Base-by-base conservation (phyloP, 2,113 vertebrate genomes). In the Chinchilla lanigera region DNA sequence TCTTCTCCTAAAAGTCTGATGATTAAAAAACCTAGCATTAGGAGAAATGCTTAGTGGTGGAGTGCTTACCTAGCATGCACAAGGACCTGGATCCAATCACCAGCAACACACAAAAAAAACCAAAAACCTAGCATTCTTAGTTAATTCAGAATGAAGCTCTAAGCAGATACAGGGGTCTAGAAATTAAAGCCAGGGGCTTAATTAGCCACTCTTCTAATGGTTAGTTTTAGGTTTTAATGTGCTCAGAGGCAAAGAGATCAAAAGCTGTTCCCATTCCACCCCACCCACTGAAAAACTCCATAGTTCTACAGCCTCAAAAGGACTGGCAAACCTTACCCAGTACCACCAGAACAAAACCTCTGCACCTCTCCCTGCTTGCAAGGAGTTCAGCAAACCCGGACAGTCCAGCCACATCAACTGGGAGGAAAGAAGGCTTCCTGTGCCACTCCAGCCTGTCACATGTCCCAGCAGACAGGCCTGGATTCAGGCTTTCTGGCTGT, bases 171-270 rank as follows among this genome's bases (percentile, higher is more conserved):
- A 28, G 2, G 16, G 19, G 54, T 33, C 35, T 75, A 87, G 67
- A 96, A 90, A 90, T 93, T 60, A 88, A 93, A 61, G 4, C 24
- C 44, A 89, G 35, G 86, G 56, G 61, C 5, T 90, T 80, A 44
- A 69, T 77, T 60, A 60, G n/a, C 20, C 13, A 47, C 33, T 86
- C 44, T 90, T 83, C 35, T 63, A 60, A 33, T 35, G 71, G 19
- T 63, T 94, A 52, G 88, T 96, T 61, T 87, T 69, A 83, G n/a
- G 14, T 83, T 44, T 89, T 41, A 83, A 65, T 24, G 47, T 78
- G 54, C 30, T 96, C 87, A 33, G 13, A 90, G 26, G 69, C 28
- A 56, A 85, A 85, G 56, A 93, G 93, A 7, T 54, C 38, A 77
- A 96, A 90, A 61, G 78, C n/a, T 61, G 28, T 4, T n/a, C 20